Evolutionary conservation across 2,113 vertebrate genomes (phyloP).

Genomic region (Astur gentilis): DNA sequence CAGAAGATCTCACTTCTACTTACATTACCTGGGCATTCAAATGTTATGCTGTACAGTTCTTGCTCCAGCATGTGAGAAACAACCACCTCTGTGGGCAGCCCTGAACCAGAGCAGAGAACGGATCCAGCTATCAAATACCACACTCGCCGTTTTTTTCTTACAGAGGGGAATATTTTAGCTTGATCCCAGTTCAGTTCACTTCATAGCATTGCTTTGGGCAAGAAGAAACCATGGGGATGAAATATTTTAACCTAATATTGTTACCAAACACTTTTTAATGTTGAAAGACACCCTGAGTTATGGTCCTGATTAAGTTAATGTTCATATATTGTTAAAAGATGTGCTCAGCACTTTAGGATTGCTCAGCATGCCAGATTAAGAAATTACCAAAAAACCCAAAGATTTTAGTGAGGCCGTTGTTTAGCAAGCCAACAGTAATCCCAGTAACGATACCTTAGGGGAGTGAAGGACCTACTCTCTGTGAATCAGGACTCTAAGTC

Average conservation of each 20-base stretch:
- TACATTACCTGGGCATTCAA: background rate
- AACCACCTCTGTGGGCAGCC: background rate
- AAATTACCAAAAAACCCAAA: background rate
- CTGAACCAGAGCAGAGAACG: background rate
- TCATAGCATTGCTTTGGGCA: background rate
- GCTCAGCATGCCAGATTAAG: background rate
- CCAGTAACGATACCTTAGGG: background rate
- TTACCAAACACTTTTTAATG: background rate
- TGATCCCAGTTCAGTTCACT: background rate
- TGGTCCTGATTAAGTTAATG: background rate
- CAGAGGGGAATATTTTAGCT: background rate
- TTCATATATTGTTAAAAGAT: background rate
- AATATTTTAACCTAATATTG: background rate
- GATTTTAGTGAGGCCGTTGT: background rate
- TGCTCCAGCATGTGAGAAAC: background rate
- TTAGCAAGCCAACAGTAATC: background rate
- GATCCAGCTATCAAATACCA: background rate
- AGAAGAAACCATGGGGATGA: background rate
- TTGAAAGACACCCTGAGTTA: background rate
- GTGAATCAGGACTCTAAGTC: background rate
- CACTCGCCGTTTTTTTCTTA: fast-evolving
- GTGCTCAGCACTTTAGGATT: background rate
- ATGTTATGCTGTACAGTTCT: background rate
- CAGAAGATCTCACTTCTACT: background rate
- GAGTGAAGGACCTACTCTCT: background rate